Evolutionary conservation across 2,113 vertebrate species (phyloP).

Genomic region (Lampris incognitus): DNA sequence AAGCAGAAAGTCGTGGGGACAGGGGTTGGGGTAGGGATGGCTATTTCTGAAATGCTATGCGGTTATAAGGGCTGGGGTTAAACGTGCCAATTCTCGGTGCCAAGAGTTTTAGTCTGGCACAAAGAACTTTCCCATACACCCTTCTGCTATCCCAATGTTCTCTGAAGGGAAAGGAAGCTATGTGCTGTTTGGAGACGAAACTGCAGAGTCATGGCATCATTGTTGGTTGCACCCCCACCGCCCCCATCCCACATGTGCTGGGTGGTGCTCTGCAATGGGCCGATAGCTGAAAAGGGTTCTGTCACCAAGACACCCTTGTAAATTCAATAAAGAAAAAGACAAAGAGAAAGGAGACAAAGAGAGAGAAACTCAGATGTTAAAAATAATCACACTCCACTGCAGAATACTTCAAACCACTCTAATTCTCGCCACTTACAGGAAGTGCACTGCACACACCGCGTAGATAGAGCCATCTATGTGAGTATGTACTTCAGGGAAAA

Average conservation of each 20-base stretch:
- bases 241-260: neutral
- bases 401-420: conserved; percentile 41
- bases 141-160: conserved; percentile 32
- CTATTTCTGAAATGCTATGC: conserved; percentile 41
- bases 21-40: conserved; percentile 1
- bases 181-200: neutral
- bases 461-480: conserved; percentile 65
- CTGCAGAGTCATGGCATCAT: neutral
- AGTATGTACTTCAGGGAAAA: conserved; percentile 69
- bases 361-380: conserved; percentile 46
- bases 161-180: neutral
- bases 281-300: conserved; percentile 38
- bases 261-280: conserved; percentile 15
- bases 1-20: neutral
- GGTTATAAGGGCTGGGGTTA: conserved; percentile 38
- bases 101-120: conserved; percentile 16
- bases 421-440: conserved; percentile 49
- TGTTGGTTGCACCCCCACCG: no score
- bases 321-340: conserved; percentile 39
- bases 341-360: neutral
- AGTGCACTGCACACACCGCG: conserved; percentile 25
- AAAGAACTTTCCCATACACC: conserved; percentile 27
- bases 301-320: conserved; percentile 32
- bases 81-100: conserved; percentile 29
- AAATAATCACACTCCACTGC: conserved; percentile 68